Conservation (phyloP, 2,113 vertebrate species). For the Paramormyrops kingsleyae region DNA sequence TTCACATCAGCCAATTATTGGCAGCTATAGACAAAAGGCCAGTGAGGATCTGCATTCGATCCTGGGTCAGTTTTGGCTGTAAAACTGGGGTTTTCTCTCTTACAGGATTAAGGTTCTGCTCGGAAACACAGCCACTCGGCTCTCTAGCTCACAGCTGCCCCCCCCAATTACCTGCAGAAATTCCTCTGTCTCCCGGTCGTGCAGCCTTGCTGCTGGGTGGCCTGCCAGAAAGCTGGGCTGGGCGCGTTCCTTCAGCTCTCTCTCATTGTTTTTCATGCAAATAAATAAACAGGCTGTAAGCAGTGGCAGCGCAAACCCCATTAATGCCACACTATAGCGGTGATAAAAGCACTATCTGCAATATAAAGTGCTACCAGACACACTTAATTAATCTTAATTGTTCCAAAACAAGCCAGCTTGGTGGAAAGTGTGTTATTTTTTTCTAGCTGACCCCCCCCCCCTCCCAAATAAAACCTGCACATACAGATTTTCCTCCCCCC, state of each 20-base stretch:
- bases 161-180: background rate
- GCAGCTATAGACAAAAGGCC: background rate
- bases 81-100: background rate
- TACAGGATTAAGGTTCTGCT: background rate
- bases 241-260: constrained; percentile 16
- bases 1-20: background rate
- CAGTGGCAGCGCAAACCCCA: constrained; percentile 32
- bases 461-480: constrained; percentile 42
- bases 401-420: constrained; percentile 45
- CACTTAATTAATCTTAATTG: constrained; percentile 67
- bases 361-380: constrained; percentile 49
- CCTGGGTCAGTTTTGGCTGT: background rate
- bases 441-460: constrained; percentile 23
- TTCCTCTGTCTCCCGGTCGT: background rate
- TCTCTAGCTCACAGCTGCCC: background rate
- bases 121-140: background rate
- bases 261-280: constrained; percentile 35
- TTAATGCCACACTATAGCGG: constrained; percentile 42
- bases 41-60: background rate
- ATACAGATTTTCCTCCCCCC: constrained; percentile 37
- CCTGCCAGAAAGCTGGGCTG: background rate
- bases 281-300: constrained; percentile 40
- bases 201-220: background rate
- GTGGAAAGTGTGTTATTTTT: constrained; percentile 49
- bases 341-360: constrained; percentile 52